These are phyloP conservation scores for Catharus minimus DNA, from an alignment of 2,113 vertebrate species.

Conservation along the genomic window DNA sequence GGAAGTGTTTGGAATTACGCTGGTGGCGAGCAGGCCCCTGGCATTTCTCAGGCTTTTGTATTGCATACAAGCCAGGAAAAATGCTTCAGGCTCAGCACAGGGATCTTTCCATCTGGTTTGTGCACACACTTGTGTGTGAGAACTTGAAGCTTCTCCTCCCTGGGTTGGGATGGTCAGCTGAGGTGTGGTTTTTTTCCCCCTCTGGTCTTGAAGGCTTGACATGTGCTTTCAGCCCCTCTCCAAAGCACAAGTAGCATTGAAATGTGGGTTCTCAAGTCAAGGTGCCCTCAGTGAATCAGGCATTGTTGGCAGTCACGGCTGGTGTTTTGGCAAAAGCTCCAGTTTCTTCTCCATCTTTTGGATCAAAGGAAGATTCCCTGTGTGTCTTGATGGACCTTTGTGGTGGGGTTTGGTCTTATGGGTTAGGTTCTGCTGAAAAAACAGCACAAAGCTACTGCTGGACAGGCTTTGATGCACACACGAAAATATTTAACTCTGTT, in stretches of 20 bases:
- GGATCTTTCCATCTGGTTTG: not conserved
- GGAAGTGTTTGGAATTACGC: not conserved
- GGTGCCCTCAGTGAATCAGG: not conserved
- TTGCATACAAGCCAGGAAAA: not conserved
- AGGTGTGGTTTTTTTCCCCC: not conserved
- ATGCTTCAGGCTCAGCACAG: not conserved
- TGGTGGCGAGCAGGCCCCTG: not conserved
- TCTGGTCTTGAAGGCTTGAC: not conserved
- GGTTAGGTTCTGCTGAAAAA: not conserved
- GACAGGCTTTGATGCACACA: not conserved
- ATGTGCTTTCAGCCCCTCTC: not conserved
- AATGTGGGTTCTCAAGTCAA: not conserved
- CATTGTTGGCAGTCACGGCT: accelerated
- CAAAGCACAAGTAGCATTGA: not conserved
- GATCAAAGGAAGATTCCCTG: not conserved
- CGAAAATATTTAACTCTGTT: not conserved
- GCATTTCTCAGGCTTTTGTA: not conserved
- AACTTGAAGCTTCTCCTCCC: not conserved
- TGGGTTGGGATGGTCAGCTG: not conserved
- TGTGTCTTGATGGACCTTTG: accelerated
- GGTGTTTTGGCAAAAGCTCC: not conserved
- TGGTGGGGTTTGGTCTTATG: not conserved
- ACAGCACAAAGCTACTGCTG: not conserved
- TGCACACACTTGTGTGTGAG: not conserved
- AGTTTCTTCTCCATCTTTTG: not conserved